A percentile compares a stretch with the other conserved stretches of the same genome.
Conservation (phyloP, 2,113 vertebrate genomes). For the Prochilodus magdalenae region DNA sequence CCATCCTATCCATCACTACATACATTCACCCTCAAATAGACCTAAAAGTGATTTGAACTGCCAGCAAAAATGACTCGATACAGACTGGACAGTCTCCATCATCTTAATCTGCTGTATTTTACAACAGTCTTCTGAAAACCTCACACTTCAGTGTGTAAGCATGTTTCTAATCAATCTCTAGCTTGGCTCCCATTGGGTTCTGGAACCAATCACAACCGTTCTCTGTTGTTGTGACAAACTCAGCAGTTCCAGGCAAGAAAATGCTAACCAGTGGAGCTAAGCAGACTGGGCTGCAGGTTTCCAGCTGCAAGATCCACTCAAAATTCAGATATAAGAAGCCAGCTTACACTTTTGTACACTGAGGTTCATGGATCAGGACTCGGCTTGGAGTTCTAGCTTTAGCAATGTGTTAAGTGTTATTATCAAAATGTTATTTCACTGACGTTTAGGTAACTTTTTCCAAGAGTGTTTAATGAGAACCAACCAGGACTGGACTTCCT, state of each 20-base stretch:
- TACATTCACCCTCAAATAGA: conserved; percentile 5
- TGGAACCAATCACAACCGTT: not conserved
- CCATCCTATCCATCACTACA: not conserved
- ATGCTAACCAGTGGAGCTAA: not conserved
- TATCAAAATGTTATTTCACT: no score
- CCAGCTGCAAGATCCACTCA: not conserved
- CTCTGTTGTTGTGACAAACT: not conserved
- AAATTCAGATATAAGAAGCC: not conserved
- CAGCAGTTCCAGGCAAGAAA: not conserved
- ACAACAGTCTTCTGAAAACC: not conserved
- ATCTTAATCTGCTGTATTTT: not conserved
- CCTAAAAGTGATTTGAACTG: not conserved
- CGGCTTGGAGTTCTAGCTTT: not conserved
- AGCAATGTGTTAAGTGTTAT: not conserved
- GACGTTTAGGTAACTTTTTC: no score
- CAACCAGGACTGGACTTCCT: not conserved
- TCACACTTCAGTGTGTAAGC: not conserved
- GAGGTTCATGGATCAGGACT: not conserved
- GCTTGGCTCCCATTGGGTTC: not conserved
- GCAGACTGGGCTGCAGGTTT: not conserved
- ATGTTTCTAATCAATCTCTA: not conserved
- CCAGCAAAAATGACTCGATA: not conserved
- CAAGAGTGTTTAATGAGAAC: not conserved
- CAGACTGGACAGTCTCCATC: not conserved
- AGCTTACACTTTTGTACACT: not conserved